These are phyloP conservation scores for Heliothis peltigera DNA, from an alignment of 2,888 invertebrate species.

Conservation along the genomic window DNA sequence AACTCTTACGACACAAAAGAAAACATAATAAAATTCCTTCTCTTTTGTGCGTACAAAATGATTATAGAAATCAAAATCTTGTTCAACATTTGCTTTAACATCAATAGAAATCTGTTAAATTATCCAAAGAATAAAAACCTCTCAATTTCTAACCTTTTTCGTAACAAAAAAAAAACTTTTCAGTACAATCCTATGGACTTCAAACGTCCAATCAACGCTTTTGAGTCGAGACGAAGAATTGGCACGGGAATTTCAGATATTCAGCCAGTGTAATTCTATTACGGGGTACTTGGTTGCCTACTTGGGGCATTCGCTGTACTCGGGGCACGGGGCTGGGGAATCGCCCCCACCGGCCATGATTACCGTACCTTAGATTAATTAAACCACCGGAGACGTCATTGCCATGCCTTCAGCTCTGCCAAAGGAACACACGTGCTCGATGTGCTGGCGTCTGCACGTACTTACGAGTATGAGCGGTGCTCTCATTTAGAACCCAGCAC, in stretches of 20 bases:
- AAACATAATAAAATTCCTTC: not conserved
- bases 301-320: constrained; percentile 6
- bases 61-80: not conserved
- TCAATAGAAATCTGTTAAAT: constrained; percentile 3
- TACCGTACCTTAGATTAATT: constrained; percentile 3
- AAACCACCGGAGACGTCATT: no score
- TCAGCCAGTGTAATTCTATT: constrained; percentile 40
- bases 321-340: constrained; percentile 27
- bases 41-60: not conserved
- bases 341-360: constrained; percentile 37
- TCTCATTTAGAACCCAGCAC: no score
- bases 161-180: not conserved
- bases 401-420: no score
- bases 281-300: constrained; percentile 14
- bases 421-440: no score
- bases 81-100: not conserved
- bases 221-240: constrained; percentile 28
- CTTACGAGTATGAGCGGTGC: no score
- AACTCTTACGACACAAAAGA: not conserved
- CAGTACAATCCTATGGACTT: constrained; percentile 11
- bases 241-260: constrained; percentile 30
- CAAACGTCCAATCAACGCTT: constrained; percentile 37
- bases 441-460: no score
- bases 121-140: not conserved
- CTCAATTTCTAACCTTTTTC: constrained; percentile 1